phyloP scores from a whole-genome alignment of 2,797 vertebrate species.

The Chaetodon trifasciatus region DNA sequence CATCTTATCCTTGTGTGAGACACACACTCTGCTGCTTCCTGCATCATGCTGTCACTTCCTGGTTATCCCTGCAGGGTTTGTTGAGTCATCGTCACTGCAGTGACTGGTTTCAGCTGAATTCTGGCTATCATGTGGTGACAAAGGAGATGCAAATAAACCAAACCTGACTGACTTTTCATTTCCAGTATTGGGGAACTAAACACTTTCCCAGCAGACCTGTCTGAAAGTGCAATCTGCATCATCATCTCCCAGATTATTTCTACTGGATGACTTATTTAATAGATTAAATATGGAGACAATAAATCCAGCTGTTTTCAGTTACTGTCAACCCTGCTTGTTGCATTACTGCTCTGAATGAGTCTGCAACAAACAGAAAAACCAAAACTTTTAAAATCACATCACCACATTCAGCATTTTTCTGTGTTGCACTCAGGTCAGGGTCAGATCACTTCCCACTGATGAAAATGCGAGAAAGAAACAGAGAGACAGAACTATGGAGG shows the following conservation, averaged over 20 bases:
- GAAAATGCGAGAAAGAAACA: constrained; percentile 16
- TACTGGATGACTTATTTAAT: neutral
- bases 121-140: constrained; percentile 17
- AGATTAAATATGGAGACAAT: neutral
- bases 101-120: constrained; percentile 31
- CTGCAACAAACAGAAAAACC: constrained; percentile 4
- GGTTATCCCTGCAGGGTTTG: constrained; percentile 46
- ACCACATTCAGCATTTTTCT: constrained; percentile 25
- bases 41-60: constrained; percentile 43
- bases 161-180: constrained; percentile 20
- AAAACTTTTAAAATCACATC: constrained; percentile 19
- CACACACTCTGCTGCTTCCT: constrained; percentile 27
- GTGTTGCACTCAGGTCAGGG: constrained; percentile 41
- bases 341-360: neutral
- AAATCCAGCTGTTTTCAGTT: constrained; percentile 11
- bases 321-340: neutral
- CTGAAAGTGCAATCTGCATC: neutral
- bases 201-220: neutral
- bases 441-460: constrained; percentile 34
- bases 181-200: constrained; percentile 6
- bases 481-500: constrained; percentile 26
- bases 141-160: neutral
- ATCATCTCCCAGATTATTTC: neutral
- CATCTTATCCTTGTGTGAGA: neutral
- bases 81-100: constrained; percentile 54